phyloP scores from a whole-genome alignment of 2,113 vertebrate species.

The Columbina picui region DNA sequence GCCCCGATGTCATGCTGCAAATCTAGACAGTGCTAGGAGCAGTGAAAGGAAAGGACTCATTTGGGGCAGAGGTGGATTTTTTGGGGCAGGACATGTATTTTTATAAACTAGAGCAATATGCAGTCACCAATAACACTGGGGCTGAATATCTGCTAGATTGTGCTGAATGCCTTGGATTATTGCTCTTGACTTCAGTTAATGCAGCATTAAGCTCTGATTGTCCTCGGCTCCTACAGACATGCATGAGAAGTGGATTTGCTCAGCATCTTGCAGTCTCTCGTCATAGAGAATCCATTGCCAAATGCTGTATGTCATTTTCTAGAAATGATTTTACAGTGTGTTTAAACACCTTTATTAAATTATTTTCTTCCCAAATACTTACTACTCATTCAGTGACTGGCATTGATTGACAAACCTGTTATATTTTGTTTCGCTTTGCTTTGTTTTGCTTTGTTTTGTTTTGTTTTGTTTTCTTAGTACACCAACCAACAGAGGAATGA shows the following conservation, averaged over 20 bases:
- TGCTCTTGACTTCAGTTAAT: background rate
- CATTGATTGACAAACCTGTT: background rate
- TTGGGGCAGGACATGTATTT: background rate
- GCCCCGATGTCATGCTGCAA: background rate
- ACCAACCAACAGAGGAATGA: background rate
- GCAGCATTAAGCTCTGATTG: background rate
- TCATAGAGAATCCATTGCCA: background rate
- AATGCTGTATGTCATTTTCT: background rate
- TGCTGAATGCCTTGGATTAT: background rate
- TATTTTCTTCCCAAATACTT: constrained; percentile 1
- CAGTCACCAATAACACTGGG: background rate
- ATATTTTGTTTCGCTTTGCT: background rate
- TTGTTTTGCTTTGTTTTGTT: too few species aligned
- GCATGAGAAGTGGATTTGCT: background rate
- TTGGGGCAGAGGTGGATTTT: background rate
- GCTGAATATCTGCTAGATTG: background rate
- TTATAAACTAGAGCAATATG: background rate
- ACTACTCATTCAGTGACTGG: background rate
- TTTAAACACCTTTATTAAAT: constrained; percentile 1
- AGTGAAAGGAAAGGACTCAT: background rate
- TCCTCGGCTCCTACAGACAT: background rate
- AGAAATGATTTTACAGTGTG: background rate
- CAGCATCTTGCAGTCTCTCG: background rate
- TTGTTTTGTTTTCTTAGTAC: background rate
- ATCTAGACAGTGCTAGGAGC: background rate